A percentile compares a stretch with the other conserved stretches of the same genome.
Conservation (phyloP, 2,113 vertebrate genomes). For the Albula goreensis region DNA sequence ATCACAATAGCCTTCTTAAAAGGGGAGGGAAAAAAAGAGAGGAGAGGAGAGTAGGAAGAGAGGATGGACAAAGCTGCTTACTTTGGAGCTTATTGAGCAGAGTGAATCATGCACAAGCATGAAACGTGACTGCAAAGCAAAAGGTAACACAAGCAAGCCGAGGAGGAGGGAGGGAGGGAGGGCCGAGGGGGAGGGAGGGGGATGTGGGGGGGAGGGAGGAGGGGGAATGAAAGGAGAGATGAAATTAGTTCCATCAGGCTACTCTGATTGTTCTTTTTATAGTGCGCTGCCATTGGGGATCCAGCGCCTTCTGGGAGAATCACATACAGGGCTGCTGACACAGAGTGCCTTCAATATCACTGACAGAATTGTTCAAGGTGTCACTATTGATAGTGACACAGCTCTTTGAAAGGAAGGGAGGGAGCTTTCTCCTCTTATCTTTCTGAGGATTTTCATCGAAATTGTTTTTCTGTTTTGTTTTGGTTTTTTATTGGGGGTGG, state of each 20-base stretch:
- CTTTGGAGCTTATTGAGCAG: slow-evolving; percentile 81
- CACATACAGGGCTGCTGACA: slow-evolving; percentile 61
- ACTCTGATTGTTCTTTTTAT: slow-evolving; percentile 70
- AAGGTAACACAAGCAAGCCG: slow-evolving; percentile 62
- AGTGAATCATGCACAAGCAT: slow-evolving; percentile 73
- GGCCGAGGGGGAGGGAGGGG: slow-evolving; percentile 37
- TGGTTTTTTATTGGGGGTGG: no score
- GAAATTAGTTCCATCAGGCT: slow-evolving; percentile 70
- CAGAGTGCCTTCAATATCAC: slow-evolving; percentile 66
- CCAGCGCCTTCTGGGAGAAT: slow-evolving; percentile 59
- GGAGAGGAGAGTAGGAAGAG: slow-evolving; percentile 41
- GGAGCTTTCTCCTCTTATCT: slow-evolving; percentile 48
- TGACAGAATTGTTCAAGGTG: slow-evolving; percentile 68
- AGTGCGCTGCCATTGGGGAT: slow-evolving; percentile 62
- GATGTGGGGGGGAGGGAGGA: background rate
- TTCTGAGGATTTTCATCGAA: slow-evolving; percentile 28
- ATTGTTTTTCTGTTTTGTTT: slow-evolving; percentile 35
- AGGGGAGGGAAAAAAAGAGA: slow-evolving; percentile 35
- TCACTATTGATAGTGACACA: slow-evolving; percentile 66
- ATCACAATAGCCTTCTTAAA: slow-evolving; percentile 78
- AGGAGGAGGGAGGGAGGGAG: slow-evolving; percentile 39
- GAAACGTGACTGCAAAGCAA: slow-evolving; percentile 75
- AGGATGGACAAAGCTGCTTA: slow-evolving; percentile 79
- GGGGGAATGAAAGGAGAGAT: slow-evolving; percentile 62
- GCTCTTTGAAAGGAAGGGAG: slow-evolving; percentile 46